These are phyloP conservation scores for Caenorhabditis elegans DNA, from an alignment of 1,140 invertebrate genomes.

Conservation along the genomic window WBcel235 BX284606.5:6291001-6291500, in stretches of 20 bases:
- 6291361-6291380: constrained; percentile 93
- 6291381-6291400: constrained; percentile 91
- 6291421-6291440: constrained; percentile 86
- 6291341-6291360: constrained; percentile 84
- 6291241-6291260: constrained; percentile 59
- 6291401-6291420: constrained; percentile 91
- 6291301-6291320: background rate
- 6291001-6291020: too few species aligned
- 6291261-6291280: constrained; percentile 56
- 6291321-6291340: background rate
- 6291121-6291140: constrained; percentile 68
- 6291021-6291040: too few species aligned
- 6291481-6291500: background rate
- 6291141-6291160: constrained; percentile 68
- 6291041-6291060: too few species aligned
- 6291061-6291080: too few species aligned
- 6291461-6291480: constrained; percentile 40
- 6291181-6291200: constrained; percentile 68
- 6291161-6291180: constrained; percentile 67
- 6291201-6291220: constrained; percentile 66
- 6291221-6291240: constrained; percentile 63
- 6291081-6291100: too few species aligned
- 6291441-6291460: constrained; percentile 50
- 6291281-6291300: too few species aligned
- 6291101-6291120: constrained; percentile 65